Evolutionary conservation across 2,888 invertebrate species (phyloP), one percentile per base, ranked within the genome.

Genomic region (Liopterus haemorrhoidalis): DNA sequence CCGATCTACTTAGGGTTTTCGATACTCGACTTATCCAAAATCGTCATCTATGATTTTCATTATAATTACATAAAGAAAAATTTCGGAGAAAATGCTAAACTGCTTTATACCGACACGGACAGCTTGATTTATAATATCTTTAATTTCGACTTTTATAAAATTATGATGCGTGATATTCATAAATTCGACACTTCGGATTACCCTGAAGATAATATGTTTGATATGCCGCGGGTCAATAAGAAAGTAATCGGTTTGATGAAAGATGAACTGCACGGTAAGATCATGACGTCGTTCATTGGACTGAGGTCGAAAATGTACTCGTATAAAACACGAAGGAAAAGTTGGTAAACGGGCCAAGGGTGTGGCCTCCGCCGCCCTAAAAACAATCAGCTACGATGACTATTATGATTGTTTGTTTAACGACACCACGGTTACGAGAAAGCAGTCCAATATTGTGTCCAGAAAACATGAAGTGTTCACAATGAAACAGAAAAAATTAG

Each of bases 21-120:
- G 12, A 55, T 65, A 31, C 50, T 66, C 15, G 65, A 68, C 37
- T 25, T 67, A 15, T 60, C 57, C 1, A 68, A 67, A 53, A 47
- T 46, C 2, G 45, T 56, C 27, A 57, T 66, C 51, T 64, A 64
- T 41, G 56, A 63, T 28, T 66, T 63, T 46, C 55, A 61, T 46
- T 63, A 62, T 41, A 54, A 60, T 38, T 44, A 51, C 33, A 53
- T 42, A 8, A 38, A 46, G 31, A 41, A 33, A 5, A 15, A 40
- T 8, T 35, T 46, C 19, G 22, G 33, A 1, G 15, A 32, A 11
- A 22, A 33, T 5, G 39, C 40, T 16, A 14, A 46, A 25, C 27
- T 46, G 9, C 19, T 22, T 12, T 40, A 45, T 27, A 32, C 38
- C 6, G 38, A 46, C 8, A 46, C 46, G 11, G 40, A 46, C 15